These are phyloP conservation scores for Puffinus mauretanicus DNA, from an alignment of 2,113 vertebrate genomes.

Conservation along the genomic window DNA sequence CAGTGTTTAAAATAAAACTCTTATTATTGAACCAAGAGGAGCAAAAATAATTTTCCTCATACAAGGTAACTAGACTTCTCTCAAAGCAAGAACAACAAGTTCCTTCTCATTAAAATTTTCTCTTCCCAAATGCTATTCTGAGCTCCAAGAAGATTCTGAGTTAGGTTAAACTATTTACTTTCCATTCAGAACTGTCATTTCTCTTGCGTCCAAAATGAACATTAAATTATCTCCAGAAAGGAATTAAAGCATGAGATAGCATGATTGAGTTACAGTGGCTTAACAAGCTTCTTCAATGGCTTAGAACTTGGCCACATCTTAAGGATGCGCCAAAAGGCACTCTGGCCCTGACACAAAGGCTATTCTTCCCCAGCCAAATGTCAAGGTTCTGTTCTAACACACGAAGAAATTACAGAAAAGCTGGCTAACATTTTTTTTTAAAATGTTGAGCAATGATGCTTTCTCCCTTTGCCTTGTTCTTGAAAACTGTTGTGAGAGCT, in stretches of 20 bases:
- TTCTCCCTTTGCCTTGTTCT: background rate
- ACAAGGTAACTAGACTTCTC: background rate
- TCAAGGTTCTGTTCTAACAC: background rate
- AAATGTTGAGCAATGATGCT: background rate
- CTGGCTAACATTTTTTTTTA: background rate
- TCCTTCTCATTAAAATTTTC: background rate
- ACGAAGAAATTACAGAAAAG: background rate
- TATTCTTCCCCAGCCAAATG: background rate
- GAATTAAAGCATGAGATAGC: background rate
- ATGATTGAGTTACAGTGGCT: background rate
- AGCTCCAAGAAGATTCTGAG: background rate
- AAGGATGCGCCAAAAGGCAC: background rate
- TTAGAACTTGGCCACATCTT: background rate
- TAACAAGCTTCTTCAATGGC: background rate
- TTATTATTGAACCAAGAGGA: background rate
- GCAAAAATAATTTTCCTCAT: background rate
- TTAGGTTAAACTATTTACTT: background rate
- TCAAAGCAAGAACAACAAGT: background rate
- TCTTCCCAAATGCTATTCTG: background rate
- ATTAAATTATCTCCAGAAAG: background rate
- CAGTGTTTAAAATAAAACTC: background rate
- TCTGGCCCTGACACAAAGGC: background rate
- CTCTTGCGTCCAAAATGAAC: background rate
- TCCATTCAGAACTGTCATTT: background rate
- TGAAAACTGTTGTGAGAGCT: background rate